Conservation (phyloP, 2,888 invertebrate genomes). For the Eudasyphora cyanicolor region DNA sequence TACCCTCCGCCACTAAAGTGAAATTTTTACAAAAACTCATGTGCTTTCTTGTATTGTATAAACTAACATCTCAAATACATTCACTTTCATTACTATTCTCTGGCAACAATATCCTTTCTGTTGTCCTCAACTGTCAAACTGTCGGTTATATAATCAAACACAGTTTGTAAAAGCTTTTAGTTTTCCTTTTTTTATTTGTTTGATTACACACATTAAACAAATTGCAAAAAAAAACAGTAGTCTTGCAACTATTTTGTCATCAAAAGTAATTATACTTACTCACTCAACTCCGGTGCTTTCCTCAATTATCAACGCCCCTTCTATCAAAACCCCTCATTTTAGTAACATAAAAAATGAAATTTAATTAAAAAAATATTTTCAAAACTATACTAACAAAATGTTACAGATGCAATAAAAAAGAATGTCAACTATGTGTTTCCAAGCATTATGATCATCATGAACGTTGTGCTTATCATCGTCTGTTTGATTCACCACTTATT, state of each 20-base stretch:
- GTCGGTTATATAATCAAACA: neutral
- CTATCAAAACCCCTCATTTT: neutral
- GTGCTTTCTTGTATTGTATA: too few species aligned
- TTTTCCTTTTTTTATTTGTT: neutral
- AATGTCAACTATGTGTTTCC: slow-evolving; percentile 7
- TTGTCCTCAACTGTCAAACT: neutral
- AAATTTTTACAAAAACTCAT: too few species aligned
- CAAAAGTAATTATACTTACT: neutral
- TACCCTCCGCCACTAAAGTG: too few species aligned
- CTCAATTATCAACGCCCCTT: neutral
- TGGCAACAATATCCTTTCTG: too few species aligned
- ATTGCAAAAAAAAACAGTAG: neutral
- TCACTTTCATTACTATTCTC: neutral
- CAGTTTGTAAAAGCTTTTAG: neutral
- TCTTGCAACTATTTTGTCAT: neutral
- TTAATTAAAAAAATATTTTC: slow-evolving; percentile 50
- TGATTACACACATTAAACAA: neutral
- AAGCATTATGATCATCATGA: neutral
- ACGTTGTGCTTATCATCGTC: neutral
- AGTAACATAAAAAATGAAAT: slow-evolving; percentile 33
- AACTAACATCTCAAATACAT: neutral
- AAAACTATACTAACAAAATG: slow-evolving; percentile 35
- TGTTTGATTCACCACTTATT: too few species aligned
- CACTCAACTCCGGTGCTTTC: too few species aligned
- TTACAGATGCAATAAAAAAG: neutral